Evolutionary conservation across 2,797 vertebrate genomes (phyloP).

Genomic region (Neoniphon sammara): DNA sequence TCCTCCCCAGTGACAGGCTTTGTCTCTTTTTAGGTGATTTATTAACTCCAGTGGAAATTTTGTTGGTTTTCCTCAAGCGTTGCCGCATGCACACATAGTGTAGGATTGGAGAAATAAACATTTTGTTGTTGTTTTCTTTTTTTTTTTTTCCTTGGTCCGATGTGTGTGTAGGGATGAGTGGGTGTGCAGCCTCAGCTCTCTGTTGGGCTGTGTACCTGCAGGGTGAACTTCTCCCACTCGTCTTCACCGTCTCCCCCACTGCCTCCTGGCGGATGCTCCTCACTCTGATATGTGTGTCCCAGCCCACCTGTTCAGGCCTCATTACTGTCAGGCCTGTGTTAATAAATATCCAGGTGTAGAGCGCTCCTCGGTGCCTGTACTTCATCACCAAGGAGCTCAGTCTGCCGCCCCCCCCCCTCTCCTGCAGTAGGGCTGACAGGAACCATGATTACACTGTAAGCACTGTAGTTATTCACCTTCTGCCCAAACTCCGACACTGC

Average conservation of each 20-base stretch:
- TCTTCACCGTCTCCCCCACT: conserved; percentile 74
- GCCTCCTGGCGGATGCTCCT: conserved; percentile 81
- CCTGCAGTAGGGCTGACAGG: conserved; percentile 81
- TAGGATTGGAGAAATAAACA: conserved; percentile 49
- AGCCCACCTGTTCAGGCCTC: conserved; percentile 87
- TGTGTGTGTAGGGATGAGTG: conserved; percentile 66
- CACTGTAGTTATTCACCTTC: conserved; percentile 87
- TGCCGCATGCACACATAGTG: conserved; percentile 15
- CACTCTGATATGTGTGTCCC: conserved; percentile 83
- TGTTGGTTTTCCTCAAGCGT: conserved; percentile 14
- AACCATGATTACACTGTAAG: conserved; percentile 89
- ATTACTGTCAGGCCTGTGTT: conserved; percentile 87
- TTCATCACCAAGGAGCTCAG: conserved; percentile 83
- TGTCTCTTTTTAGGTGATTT: conserved; percentile 17
- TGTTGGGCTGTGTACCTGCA: conserved; percentile 65
- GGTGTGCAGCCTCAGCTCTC: conserved; percentile 69
- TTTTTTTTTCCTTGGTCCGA: conserved; percentile 54
- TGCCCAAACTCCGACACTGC: conserved; percentile 84
- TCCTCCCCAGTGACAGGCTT: background rate
- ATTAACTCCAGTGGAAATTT: conserved; percentile 21
- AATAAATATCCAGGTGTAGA: conserved; percentile 89
- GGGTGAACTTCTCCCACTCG: conserved; percentile 81
- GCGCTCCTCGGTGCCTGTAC: conserved; percentile 80
- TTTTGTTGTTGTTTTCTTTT: conserved; percentile 50
- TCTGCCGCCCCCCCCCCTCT: conserved; percentile 77